Conservation (phyloP, 2,888 invertebrate genomes). For the Scrobipalpa atriplicella region DNA sequence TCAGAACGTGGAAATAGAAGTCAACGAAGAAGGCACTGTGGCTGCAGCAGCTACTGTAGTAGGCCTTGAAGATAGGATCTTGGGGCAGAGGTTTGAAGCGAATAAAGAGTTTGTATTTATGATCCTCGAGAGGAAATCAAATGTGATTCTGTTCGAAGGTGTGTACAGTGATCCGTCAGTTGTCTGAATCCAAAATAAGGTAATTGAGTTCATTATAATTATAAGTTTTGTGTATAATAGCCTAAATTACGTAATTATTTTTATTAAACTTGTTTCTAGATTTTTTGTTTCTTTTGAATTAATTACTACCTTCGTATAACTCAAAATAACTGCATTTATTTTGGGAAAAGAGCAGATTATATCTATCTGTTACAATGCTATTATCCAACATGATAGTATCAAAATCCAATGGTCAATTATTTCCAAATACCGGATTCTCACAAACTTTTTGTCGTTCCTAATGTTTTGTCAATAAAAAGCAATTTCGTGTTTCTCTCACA, state of each 20-base stretch:
- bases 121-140: slow-evolving; percentile 84
- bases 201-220: slow-evolving; percentile 9
- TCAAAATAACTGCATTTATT: too few relatives aligned
- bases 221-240: not conserved
- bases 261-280: slow-evolving; percentile 12
- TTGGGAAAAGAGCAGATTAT: too few relatives aligned
- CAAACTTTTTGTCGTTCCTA: slow-evolving; percentile 1
- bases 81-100: slow-evolving; percentile 82
- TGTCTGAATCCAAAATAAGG: not conserved
- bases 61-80: slow-evolving; percentile 69
- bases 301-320: not conserved
- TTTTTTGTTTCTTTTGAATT: slow-evolving; percentile 3
- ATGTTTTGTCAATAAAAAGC: slow-evolving; percentile 2
- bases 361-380: too few relatives aligned
- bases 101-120: slow-evolving; percentile 87
- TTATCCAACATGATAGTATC: too few relatives aligned
- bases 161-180: slow-evolving; percentile 63
- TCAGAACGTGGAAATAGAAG: slow-evolving; percentile 88
- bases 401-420: not conserved
- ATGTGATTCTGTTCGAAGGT: slow-evolving; percentile 85
- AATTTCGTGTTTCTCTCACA: slow-evolving; percentile 20
- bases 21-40: slow-evolving; percentile 88
- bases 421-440: not conserved
- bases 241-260: not conserved
- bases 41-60: slow-evolving; percentile 84